Base-by-base conservation (phyloP, 2,113 vertebrate species). In the Chloropsis hardwickii region DNA sequence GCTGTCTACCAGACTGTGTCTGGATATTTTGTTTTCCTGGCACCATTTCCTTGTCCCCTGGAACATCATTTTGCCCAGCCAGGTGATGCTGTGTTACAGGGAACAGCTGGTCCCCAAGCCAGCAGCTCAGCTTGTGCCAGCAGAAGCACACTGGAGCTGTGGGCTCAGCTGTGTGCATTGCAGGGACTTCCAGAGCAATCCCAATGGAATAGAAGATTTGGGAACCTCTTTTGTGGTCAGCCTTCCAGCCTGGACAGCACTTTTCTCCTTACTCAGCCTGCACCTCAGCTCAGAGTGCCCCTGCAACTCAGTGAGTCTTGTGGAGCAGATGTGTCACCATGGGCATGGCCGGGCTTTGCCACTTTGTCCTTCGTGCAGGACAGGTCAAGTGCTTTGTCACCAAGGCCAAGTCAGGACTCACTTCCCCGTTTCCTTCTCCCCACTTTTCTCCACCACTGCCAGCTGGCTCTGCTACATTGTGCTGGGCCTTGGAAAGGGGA, bases 241-340 rank as follows among this genome's bases (percentile, higher is more conserved):
- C 22, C 54, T 69, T 72, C 27, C 39, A 94, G 28, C 42, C 39
- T 27, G 47, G 51, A 40, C n/a, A 81, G 44, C 29, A 57, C 5
- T 35, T 64, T 69, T 40, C 51, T 48, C 48, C 33, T 37, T 53
- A 0, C 24, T 77, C 48, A 60, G 51, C 42, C 39, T 76, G 35
- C 19, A 51, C 24, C 35, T 84, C 29, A 53, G 7, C 27, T 86
- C 23, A 33, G 42, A 29, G 12, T 62, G 50, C 8, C 15, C 5
- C 25, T 35, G n/a, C 12, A 31, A 14, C 62, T 35, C 3, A 0
- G 21, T 0, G 11, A 4, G 14, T 35, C 57, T 50, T 51, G 42
- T 58, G 45, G 62, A 42, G 53, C 17, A 11, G 57, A 6, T 67
- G 31, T 37, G 37, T 66, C 77, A 33, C 61, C 13, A 5, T 14